Conservation (phyloP, 2,888 invertebrate genomes). For the Ophion ventricosus region DNA sequence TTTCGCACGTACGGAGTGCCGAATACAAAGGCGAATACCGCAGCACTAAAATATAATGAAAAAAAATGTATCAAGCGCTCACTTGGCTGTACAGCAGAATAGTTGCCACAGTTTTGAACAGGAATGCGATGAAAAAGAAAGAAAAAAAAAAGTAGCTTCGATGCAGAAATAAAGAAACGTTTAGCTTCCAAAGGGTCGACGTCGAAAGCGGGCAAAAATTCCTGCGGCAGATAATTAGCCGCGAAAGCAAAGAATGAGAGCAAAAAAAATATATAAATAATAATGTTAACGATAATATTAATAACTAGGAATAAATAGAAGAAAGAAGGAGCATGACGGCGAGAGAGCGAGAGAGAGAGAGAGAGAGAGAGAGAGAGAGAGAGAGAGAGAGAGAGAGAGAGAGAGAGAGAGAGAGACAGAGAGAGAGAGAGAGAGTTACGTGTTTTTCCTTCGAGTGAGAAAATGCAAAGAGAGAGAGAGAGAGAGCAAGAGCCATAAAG, state of each 20-base stretch:
- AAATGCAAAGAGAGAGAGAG: constrained; percentile 4
- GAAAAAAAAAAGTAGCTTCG: constrained; percentile 47
- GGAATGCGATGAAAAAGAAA: too few relatives aligned
- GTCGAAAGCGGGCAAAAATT: constrained; percentile 26
- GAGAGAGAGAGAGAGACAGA: constrained; percentile 15
- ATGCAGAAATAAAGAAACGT: constrained; percentile 40
- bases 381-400: too few relatives aligned
- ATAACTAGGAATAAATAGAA: constrained; percentile 3
- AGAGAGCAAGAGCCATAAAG: too few relatives aligned
- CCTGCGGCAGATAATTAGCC: constrained; percentile 5
- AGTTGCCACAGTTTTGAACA: constrained; percentile 4
- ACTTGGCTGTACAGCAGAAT: background rate
- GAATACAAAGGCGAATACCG: background rate
- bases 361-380: constrained; percentile 9
- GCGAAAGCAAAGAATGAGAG: constrained; percentile 8
- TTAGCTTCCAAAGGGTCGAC: constrained; percentile 46
- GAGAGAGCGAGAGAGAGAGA: constrained; percentile 1
- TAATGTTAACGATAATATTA: background rate
- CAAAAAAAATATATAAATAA: constrained; percentile 2
- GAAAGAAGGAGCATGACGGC: constrained; percentile 9
- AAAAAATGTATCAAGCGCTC: background rate
- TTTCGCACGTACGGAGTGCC: background rate
- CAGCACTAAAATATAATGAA: background rate
- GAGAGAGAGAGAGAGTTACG: constrained; percentile 11
- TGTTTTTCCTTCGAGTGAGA: constrained; percentile 31